Conservation (phyloP, 2,888 invertebrate genomes). For the Cotesia congregata region DNA sequence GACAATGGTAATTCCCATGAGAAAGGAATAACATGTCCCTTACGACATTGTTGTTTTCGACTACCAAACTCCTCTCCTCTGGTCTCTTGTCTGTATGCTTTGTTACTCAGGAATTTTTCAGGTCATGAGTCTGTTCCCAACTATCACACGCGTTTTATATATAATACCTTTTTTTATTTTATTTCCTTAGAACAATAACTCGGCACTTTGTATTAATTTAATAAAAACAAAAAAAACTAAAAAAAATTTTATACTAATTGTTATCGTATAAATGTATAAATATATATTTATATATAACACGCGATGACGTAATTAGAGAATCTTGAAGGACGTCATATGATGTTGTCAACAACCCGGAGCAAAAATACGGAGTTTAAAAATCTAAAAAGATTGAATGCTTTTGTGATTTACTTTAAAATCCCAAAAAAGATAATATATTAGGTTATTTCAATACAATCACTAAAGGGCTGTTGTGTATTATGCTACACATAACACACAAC, state of each 20-base stretch:
- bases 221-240: background rate
- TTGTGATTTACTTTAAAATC: background rate
- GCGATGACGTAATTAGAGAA: constrained; percentile 11
- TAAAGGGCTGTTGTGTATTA: background rate
- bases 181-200: background rate
- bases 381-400: background rate
- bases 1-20: constrained; percentile 37
- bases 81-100: constrained; percentile 20
- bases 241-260: constrained; percentile 5
- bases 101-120: constrained; percentile 30
- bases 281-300: background rate
- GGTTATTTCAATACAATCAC: background rate
- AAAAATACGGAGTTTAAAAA: background rate
- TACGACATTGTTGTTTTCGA: constrained; percentile 20
- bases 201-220: background rate
- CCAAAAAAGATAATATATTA: background rate
- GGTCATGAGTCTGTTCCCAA: constrained; percentile 20
- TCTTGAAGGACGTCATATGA: constrained; percentile 15
- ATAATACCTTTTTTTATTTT: background rate
- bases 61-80: background rate
- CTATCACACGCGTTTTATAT: background rate
- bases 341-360: background rate
- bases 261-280: background rate
- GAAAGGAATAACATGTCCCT: constrained; percentile 33
- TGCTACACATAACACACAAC: background rate